Conservation (phyloP, 2,113 vertebrate genomes). For the Phylloscopus trochiloides region DNA sequence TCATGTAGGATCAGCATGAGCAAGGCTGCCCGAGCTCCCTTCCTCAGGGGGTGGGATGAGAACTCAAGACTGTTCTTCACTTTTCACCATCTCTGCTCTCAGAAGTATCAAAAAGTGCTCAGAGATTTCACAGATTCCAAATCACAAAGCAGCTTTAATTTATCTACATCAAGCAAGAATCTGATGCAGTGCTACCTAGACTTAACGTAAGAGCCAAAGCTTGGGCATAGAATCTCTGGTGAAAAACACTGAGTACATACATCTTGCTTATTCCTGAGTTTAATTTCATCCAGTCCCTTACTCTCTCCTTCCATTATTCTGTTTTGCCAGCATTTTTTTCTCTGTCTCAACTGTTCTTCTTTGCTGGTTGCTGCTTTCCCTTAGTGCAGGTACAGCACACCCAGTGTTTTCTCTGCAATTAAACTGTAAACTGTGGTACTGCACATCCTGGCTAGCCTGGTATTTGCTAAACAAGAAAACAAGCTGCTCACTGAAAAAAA, state of each 20-base stretch:
- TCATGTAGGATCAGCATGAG: not conserved
- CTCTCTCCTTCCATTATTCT: not conserved
- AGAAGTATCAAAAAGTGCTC: not conserved
- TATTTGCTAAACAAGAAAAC: not conserved
- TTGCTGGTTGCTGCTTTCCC: not conserved
- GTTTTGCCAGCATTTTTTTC: not conserved
- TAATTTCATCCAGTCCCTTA: not conserved
- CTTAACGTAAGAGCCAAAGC: not conserved
- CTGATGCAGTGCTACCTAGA: fast-evolving
- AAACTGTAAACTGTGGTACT: not conserved
- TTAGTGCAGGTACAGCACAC: not conserved
- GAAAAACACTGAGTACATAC: not conserved
- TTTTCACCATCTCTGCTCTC: not conserved
- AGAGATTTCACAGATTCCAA: not conserved
- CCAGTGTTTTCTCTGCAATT: not conserved
- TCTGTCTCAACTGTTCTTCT: not conserved
- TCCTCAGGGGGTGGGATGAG: not conserved
- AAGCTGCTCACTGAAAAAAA: not conserved
- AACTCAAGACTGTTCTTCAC: not conserved
- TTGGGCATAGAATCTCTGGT: not conserved
- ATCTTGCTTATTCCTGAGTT: not conserved
- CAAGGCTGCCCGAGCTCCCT: not conserved
- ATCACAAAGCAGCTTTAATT: not conserved
- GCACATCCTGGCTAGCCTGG: not conserved
- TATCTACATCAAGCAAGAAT: not conserved